Base-by-base conservation (phyloP, 1,140 invertebrate species). In the Papilio xuthus region DNA sequence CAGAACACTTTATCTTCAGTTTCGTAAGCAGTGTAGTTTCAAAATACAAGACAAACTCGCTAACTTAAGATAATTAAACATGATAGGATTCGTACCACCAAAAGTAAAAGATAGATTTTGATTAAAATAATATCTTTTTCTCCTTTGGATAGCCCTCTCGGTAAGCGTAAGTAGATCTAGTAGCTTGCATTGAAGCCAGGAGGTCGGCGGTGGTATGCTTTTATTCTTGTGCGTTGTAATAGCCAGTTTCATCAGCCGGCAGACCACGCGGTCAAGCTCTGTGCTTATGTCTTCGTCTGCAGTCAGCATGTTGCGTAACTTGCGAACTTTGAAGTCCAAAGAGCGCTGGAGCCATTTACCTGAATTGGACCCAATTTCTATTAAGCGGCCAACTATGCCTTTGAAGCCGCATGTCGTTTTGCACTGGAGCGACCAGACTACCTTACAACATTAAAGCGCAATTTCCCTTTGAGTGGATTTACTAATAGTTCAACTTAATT, bases 111-210 rank as follows among this genome's bases (percentile, higher is more conserved):
- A 44, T 1, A 84, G 79, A 82, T 81, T 87, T 28, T 79, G 86
- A 53, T 89, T 85, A 32, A 87, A 81, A n/a, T 79, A 89, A 60
- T 85, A 78, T 60, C 80, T 84, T 74, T 84, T 89, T 32, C 88
- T 85, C 78, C 84, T 81, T 23, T 88, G 84, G 15, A 93, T 91
- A 8, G 90, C 86, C 42, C 89, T 91, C 60, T 93, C 91, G 0
- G 92, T 90, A 8, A 93, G 80, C 18, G 86, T 88, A 0, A 93
- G 82, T 10, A 93, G 76, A 32, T 92, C 92, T 3, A 90, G 85
- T 47, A 93, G 85, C 79, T 93, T 93, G 78, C 83, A 86, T 44
- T 91, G 88, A 84, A 92, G 86, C 91, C 92, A 92, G 15, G 72
- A 84, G 4, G 87, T 72, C 0, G 87, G 84, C 4, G 86, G 87